Base-by-base conservation (phyloP, 2,888 invertebrate genomes). In the Megaustenia siamemsis region DNA sequence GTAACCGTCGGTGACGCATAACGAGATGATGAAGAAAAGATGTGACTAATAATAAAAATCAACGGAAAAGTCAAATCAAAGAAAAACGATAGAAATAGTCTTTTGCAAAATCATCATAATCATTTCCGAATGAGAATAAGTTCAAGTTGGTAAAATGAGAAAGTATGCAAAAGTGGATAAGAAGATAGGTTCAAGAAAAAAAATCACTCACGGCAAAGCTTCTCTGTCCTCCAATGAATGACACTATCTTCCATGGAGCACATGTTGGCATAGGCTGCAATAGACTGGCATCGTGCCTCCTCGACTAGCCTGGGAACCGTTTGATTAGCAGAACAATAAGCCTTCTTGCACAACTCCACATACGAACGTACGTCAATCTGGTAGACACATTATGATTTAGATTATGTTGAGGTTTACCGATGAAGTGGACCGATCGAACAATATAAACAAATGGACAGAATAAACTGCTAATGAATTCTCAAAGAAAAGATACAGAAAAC, bases 191-290 rank as follows among this genome's bases (percentile, higher is more conserved):
- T 4, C 18, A 69, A 24, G 6, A 0, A 21, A 49, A 24, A 3
- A 40, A 21, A 24, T 40, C 32, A 86, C 86, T 82, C 66, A 86
- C 86, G 80, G 32, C 86, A 86, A 45, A 81, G 40, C 0, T 40
- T 2, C 0, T n/a, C 21, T 6, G 78, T 77, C 56, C 85, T 63
- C 86, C 86, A 87, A 32, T 35, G 40, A 12, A 86, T 66, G 56
- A 85, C 45, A n/a, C 83, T 69, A 32, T 63, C 38, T 32, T 73
- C 49, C 45, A 53, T 28, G 21, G 78, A 73, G 63, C 86, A 87
- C 38, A 56, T 45, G 53, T 21, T 78, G 35, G 85, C 81, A 35
- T 82, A 85, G 15, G 53, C 28, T 24, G 60, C 66, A 18, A 87
- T 43, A 45, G 85, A 83, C 24, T 83, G 76, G 43, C 86, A 87